Evolutionary conservation across 37 sponge, comb jelly and placozoan species (phyloP).

Genomic region (Cliona cf. orientalis): DNA sequence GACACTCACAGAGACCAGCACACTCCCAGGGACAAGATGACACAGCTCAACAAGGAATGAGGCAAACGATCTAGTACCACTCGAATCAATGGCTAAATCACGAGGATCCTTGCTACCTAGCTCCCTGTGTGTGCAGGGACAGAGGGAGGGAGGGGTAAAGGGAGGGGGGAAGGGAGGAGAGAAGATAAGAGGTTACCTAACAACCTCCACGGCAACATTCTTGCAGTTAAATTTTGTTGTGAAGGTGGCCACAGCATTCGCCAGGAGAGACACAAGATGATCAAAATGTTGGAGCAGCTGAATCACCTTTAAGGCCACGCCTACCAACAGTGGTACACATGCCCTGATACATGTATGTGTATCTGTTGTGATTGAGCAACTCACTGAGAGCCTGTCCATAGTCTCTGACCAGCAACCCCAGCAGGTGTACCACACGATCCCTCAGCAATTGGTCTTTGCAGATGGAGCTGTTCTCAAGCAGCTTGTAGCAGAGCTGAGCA

Average conservation of each 20-base stretch:
- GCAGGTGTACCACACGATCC: slow-evolving; percentile 65
- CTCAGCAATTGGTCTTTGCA: slow-evolving; percentile 58
- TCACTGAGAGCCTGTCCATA: slow-evolving; percentile 83
- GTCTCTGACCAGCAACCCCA: slow-evolving; percentile 70
- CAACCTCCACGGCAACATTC: slow-evolving; percentile 57
- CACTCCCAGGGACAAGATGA: slow-evolving; percentile 45
- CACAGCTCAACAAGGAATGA: slow-evolving; percentile 78
- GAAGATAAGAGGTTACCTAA: too few relatives aligned
- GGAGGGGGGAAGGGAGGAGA: neutral
- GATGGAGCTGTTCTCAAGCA: slow-evolving; percentile 74
- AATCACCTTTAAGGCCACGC: slow-evolving; percentile 80
- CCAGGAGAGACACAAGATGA: slow-evolving; percentile 70
- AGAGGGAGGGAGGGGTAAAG: neutral
- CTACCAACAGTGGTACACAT: slow-evolving; percentile 28
- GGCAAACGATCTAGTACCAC: slow-evolving; percentile 77
- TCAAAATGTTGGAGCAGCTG: slow-evolving; percentile 94
- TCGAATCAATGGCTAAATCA: slow-evolving; percentile 82
- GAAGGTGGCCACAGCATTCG: slow-evolving; percentile 50
- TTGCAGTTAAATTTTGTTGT: slow-evolving; percentile 45
- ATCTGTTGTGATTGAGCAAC: too few relatives aligned
- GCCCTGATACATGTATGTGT: neutral
- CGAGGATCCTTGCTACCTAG: slow-evolving; percentile 72
- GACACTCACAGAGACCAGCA: slow-evolving; percentile 66
- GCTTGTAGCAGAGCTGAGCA: slow-evolving; percentile 84
- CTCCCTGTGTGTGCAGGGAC: slow-evolving; percentile 38